phyloP scores from a whole-genome alignment of 2,888 invertebrate species.

The Acronicta leporina region DNA sequence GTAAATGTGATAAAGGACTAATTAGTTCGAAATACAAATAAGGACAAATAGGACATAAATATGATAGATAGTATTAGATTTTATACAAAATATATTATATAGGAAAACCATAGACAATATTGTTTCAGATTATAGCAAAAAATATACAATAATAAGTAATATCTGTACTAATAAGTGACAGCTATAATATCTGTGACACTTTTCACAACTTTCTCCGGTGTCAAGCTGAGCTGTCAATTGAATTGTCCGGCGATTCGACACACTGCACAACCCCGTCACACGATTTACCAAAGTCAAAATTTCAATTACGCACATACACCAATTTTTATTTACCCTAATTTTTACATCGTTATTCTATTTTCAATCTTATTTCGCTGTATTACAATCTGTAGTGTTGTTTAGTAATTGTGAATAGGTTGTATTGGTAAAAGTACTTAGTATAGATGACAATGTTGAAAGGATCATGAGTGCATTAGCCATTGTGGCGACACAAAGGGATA shows the following conservation, averaged over 20 bases:
- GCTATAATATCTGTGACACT: constrained; percentile 46
- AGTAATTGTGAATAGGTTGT: constrained; percentile 31
- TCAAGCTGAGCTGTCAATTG: constrained; percentile 78
- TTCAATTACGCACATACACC: constrained; percentile 78
- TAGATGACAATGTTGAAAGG: constrained; percentile 86
- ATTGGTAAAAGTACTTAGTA: constrained; percentile 79
- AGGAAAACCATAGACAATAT: constrained; percentile 33
- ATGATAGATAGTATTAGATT: no score
- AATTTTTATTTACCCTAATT: constrained; percentile 24
- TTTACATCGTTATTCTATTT: constrained; percentile 23
- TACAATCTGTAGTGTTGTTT: constrained; percentile 17
- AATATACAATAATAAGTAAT: constrained; percentile 20
- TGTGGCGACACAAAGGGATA: constrained; percentile 77
- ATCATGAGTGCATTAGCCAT: constrained; percentile 86
- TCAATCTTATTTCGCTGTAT: constrained; percentile 28
- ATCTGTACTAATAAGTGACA: constrained; percentile 35
- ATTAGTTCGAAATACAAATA: no score
- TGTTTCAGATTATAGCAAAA: constrained; percentile 26
- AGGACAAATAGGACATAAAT: no score
- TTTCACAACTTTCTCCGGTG: constrained; percentile 58
- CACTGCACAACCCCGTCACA: constrained; percentile 82
- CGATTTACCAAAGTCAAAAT: constrained; percentile 86
- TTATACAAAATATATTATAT: background rate
- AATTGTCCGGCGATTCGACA: constrained; percentile 72
- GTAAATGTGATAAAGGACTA: no score